Base-by-base conservation (phyloP, 2,113 vertebrate species). In the Cottus gobio region DNA sequence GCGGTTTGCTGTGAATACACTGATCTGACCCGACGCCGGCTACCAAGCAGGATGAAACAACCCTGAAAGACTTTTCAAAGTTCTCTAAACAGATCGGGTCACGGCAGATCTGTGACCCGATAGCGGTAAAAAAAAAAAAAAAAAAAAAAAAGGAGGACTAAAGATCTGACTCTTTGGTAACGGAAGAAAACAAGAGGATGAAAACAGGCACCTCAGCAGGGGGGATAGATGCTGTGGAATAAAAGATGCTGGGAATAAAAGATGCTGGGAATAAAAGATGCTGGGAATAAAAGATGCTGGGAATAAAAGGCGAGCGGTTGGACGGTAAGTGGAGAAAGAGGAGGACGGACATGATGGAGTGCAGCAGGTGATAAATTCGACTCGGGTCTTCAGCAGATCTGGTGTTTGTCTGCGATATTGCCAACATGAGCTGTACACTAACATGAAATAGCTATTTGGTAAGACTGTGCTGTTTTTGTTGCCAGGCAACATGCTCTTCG, bases 101-200 rank as follows among this genome's bases (percentile, higher is more conserved):
- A 82, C 1, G 56, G 63, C 81, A 71, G 84, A 58, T 69, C 3
- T 8, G 82, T 22, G 78, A 78, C 89, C 84, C 83, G 78, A 87
- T 84, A 86, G 77, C 67, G 64, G 26, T 48, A 2, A 6, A 34
- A n/a, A 52, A 31, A 24, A 73, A 73, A 44, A 67, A 31, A 31
- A 5, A 31, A 31, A 5, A 31, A 31, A 5, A 31, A 31, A 5
- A 31, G 31, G 42, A 64, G 12, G 60, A 71, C 63, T 22, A 31
- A 26, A 75, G 66, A 88, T 71, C 42, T 44, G 71, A 85, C 70
- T 71, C 36, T 42, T 48, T 0, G 1, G 67, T 80, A 64, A 85
- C 69, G 74, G 62, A 75, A 44, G 58, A 80, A 82, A 66, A 65
- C 37, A 82, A 69, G 39, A 36, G 13, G n/a, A 83, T 77, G 84